Conservation (phyloP, 2,888 invertebrate genomes). For the Pelosia muscerda region DNA sequence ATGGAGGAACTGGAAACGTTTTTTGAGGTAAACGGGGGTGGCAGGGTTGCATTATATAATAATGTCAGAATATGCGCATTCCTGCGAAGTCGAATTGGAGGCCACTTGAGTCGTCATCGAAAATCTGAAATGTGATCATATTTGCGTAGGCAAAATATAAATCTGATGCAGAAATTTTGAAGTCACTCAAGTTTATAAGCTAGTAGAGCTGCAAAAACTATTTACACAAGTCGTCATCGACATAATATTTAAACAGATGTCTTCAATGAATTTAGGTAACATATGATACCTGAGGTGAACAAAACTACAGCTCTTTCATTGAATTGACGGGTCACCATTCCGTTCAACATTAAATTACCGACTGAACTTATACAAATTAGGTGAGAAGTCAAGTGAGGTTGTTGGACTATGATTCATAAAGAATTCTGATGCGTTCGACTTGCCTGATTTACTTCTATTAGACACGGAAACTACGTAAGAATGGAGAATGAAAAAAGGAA, state of each 20-base stretch:
- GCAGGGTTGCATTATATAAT: no score
- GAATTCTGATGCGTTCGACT: neutral
- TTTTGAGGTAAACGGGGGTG: no score
- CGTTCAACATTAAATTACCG: neutral
- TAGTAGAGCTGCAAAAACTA: no score
- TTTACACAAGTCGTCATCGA: neutral
- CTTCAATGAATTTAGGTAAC: neutral
- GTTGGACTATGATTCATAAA: slow-evolving; percentile 12
- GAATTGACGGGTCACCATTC: neutral
- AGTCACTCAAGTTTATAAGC: no score
- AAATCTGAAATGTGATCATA: no score
- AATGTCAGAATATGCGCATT: no score
- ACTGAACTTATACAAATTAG: neutral
- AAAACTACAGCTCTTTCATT: neutral
- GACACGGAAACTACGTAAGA: neutral
- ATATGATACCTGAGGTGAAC: neutral
- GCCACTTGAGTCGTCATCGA: no score
- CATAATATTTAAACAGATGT: neutral
- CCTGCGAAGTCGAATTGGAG: no score
- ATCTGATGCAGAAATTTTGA: no score
- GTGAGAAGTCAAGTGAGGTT: slow-evolving; percentile 2
- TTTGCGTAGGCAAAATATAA: no score
- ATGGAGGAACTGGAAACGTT: no score
- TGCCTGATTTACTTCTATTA: neutral
- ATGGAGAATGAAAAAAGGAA: neutral